Conservation (phyloP, 2,113 vertebrate genomes). For the Zosterops pallidus region DNA sequence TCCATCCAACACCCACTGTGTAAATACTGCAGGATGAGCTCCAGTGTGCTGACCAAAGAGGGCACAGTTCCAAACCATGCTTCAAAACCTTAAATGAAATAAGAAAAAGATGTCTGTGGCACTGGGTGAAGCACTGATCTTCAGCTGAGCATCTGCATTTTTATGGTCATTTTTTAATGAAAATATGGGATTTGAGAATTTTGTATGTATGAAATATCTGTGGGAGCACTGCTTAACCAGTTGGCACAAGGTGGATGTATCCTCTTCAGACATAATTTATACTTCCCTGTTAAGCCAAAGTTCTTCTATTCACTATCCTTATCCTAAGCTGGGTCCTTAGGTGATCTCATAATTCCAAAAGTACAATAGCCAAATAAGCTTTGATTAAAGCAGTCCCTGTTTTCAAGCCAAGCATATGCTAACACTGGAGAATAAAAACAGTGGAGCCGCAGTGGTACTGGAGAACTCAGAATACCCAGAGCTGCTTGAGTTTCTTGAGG, state of each 20-base stretch:
- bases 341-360: neutral
- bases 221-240: neutral
- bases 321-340: neutral
- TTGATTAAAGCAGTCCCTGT: neutral
- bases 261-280: neutral
- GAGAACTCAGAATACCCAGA: neutral
- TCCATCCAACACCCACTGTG: neutral
- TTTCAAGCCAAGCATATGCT: neutral
- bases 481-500: neutral
- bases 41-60: neutral
- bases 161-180: neutral
- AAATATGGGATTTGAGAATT: neutral
- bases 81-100: neutral
- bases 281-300: neutral
- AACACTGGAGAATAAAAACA: neutral
- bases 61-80: neutral
- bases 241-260: neutral
- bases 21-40: neutral
- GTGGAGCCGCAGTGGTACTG: neutral
- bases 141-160: neutral
- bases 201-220: neutral
- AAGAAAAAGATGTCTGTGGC: neutral
- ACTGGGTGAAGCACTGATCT: neutral
- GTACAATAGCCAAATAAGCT: neutral
- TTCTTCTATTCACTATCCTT: neutral